These are phyloP conservation scores for Bombus confusus DNA, from an alignment of 1,140 invertebrate species.

Conservation along the genomic window DNA sequence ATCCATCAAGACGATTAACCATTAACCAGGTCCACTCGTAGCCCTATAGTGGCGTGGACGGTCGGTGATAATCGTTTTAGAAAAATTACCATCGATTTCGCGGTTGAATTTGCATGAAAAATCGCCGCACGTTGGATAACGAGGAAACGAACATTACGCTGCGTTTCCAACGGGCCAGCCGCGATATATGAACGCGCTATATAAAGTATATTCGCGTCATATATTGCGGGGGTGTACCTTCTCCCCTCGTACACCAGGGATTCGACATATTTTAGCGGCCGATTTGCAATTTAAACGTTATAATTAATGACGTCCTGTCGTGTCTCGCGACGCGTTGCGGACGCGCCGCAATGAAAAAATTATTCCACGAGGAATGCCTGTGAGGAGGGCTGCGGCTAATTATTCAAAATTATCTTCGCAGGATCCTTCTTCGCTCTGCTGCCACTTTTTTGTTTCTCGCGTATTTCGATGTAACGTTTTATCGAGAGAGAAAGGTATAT, in stretches of 20 bases:
- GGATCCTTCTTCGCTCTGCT: not conserved
- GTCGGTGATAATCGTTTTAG: constrained; percentile 68
- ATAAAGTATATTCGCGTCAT: constrained; percentile 60
- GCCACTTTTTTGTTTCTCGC: not conserved
- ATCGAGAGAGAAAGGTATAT: not conserved
- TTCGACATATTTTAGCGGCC: constrained; percentile 73
- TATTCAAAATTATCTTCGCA: not conserved
- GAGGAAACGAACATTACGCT: not conserved
- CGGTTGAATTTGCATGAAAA: constrained; percentile 75
- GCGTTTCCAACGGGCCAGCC: not conserved
- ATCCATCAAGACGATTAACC: not conserved
- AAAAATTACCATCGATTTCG: constrained; percentile 77
- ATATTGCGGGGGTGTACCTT: constrained; percentile 16
- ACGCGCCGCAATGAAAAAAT: constrained; percentile 46
- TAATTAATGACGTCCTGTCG: constrained; percentile 69
- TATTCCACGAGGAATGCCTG: not conserved
- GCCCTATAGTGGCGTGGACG: constrained; percentile 65
- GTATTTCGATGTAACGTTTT: not conserved
- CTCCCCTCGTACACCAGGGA: constrained; percentile 55
- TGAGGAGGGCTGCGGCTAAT: not conserved
- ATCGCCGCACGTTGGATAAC: constrained; percentile 44
- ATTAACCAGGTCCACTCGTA: constrained; percentile 41
- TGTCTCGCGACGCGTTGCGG: constrained; percentile 4
- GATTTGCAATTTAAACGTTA: constrained; percentile 75
- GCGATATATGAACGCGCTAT: constrained; percentile 36